Evolutionary conservation across 1,140 invertebrate species (phyloP).

Genomic region (Mya arenaria): DNA sequence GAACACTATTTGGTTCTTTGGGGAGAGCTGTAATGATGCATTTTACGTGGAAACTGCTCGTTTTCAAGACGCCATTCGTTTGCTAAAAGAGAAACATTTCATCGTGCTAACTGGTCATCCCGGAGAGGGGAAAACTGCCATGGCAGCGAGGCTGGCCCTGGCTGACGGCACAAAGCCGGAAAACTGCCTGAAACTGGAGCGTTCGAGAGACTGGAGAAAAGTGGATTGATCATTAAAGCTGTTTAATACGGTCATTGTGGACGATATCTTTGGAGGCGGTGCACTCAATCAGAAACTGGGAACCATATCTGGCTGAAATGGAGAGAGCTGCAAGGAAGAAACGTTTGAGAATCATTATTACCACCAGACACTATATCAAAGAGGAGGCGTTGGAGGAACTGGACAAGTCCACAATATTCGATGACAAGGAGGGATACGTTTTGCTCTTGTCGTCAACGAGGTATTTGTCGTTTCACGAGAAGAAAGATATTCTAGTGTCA

Average conservation of each 20-base stretch:
- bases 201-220: neutral
- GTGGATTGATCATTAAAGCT: conserved; percentile 15
- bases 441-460: neutral
- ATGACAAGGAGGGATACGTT: neutral
- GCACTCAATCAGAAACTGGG: conserved; percentile 34
- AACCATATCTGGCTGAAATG: conserved; percentile 4
- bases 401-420: neutral
- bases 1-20: too few relatives aligned
- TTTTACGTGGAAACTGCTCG: neutral
- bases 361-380: conserved; percentile 32
- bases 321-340: conserved; percentile 1
- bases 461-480: conserved; percentile 7
- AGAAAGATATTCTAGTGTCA: neutral
- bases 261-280: conserved; percentile 40
- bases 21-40: neutral
- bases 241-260: conserved; percentile 32
- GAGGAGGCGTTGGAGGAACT: conserved; percentile 14
- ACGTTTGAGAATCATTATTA: conserved; percentile 7
- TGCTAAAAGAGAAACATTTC: neutral
- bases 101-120: neutral
- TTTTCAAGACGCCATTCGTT: neutral
- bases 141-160: neutral
- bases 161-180: neutral
- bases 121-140: conserved; percentile 9
- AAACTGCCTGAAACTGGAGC: neutral